Conservation (phyloP, 2,113 vertebrate species). For the Grantiella picta region DNA sequence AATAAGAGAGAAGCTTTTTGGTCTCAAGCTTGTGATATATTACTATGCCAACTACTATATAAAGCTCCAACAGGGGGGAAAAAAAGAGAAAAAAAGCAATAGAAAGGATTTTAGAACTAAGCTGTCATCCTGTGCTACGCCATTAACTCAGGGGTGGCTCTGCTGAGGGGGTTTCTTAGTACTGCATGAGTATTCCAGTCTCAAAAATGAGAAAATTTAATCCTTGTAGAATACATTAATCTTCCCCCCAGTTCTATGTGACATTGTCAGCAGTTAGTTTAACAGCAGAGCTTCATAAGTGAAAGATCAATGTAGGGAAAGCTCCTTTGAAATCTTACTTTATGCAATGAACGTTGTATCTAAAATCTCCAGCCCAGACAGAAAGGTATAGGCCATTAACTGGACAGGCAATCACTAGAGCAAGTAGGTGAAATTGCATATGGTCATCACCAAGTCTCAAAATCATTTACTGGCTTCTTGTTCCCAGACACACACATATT, state of each 20-base stretch:
- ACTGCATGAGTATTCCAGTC: neutral
- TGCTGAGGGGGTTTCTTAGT: neutral
- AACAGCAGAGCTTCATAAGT: neutral
- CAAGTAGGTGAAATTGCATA: neutral
- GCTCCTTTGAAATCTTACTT: neutral
- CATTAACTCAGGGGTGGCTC: constrained; percentile 9
- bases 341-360: neutral
- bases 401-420: neutral
- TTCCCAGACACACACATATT: neutral
- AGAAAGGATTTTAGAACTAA: neutral
- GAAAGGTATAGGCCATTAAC: neutral
- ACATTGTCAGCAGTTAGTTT: constrained; percentile 29
- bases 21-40: neutral
- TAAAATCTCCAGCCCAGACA: neutral
- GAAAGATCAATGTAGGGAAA: neutral
- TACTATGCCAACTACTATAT: neutral
- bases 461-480: neutral
- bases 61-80: neutral
- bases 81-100: neutral
- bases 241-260: neutral
- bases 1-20: neutral
- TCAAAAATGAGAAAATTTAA: constrained; percentile 37
- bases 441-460: neutral
- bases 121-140: neutral
- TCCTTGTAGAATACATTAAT: constrained; percentile 27